phyloP scores from a whole-genome alignment of 2,797 vertebrate genomes.

The Peromyscus attwateri region DNA sequence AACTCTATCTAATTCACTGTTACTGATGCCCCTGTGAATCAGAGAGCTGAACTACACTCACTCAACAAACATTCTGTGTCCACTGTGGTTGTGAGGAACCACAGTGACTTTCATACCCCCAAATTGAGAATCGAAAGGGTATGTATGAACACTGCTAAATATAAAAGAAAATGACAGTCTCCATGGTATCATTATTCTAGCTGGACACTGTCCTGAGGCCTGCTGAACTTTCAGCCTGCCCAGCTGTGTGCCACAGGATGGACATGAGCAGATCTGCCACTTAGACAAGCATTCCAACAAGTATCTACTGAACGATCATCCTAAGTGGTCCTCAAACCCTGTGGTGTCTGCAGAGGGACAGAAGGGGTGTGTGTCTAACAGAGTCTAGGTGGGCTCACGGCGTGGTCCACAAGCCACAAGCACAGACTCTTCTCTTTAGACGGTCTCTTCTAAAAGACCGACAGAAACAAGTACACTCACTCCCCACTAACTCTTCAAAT shows the following conservation, averaged over 20 bases:
- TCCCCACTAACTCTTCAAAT: neutral
- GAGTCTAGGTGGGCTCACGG: neutral
- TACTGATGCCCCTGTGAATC: neutral
- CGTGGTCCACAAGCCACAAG: neutral
- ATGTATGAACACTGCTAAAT: neutral
- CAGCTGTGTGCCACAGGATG: no score
- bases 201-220: neutral
- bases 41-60: slow-evolving; percentile 9
- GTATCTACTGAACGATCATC: neutral
- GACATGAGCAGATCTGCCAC: neutral
- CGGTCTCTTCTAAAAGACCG: neutral
- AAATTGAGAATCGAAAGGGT: neutral
- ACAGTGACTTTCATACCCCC: neutral
- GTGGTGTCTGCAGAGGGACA: neutral
- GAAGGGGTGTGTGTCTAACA: neutral
- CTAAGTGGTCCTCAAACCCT: neutral
- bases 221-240: neutral
- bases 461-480: neutral
- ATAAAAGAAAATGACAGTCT: neutral
- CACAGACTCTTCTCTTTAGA: neutral
- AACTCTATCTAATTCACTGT: neutral
- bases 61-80: neutral
- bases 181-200: neutral
- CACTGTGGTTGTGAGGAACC: neutral
- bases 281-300: neutral